These are phyloP conservation scores for Sarcophaga caerulescens DNA, from an alignment of 2,888 invertebrate genomes.

Conservation along the genomic window DNA sequence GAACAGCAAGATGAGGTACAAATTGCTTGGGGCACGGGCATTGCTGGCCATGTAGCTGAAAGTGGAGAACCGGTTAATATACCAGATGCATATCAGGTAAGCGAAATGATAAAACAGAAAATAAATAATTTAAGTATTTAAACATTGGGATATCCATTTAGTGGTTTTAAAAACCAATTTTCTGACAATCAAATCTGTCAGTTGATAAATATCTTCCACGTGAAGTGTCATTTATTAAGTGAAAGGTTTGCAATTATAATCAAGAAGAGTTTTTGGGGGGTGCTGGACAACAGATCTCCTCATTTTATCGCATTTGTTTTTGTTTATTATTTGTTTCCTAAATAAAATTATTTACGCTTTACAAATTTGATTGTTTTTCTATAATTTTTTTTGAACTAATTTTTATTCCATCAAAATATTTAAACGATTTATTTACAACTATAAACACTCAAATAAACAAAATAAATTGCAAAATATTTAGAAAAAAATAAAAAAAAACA, in stretches of 20 bases:
- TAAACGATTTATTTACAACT: background rate
- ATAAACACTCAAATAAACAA: constrained; percentile 18
- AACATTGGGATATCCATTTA: no score
- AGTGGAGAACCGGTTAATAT: constrained; percentile 97
- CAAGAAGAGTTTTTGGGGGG: no score
- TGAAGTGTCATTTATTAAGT: no score
- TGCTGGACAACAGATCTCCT: no score
- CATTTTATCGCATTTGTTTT: no score
- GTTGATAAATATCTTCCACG: no score
- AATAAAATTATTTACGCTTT: background rate
- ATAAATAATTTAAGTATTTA: no score
- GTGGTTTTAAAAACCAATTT: no score
- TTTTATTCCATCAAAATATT: background rate
- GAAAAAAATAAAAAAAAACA: no score
- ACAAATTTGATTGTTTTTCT: background rate
- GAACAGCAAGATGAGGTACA: constrained; percentile 95
- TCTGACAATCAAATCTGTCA: no score
- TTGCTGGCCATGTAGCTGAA: constrained; percentile 96
- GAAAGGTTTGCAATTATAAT: no score
- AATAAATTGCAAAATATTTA: background rate
- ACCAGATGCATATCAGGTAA: constrained; percentile 96
- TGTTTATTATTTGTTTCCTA: no score
- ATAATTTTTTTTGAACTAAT: background rate
- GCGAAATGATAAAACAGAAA: constrained; percentile 25
- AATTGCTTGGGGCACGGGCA: constrained; percentile 97